phyloP scores from a whole-genome alignment of 2,797 vertebrate species.

The Siniperca scherzeri region DNA sequence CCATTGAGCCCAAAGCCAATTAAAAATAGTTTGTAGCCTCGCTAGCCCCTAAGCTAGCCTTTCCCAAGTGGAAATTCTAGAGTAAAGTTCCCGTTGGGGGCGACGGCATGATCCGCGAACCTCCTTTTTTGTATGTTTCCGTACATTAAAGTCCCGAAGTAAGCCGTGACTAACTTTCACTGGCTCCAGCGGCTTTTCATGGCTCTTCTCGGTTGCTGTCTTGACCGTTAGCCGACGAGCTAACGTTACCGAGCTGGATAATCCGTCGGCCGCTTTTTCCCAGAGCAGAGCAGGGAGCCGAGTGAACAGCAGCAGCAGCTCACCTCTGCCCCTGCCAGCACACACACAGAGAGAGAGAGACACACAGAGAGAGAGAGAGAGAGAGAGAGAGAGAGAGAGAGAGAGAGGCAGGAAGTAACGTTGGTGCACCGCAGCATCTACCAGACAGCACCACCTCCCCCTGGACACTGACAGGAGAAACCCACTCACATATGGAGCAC shows the following conservation, averaged over 20 bases:
- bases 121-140: slow-evolving; percentile 29
- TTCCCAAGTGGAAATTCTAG: slow-evolving; percentile 62
- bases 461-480: slow-evolving; percentile 51
- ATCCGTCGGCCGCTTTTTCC: slow-evolving; percentile 63
- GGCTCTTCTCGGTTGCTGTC: slow-evolving; percentile 33
- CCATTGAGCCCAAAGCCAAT: slow-evolving; percentile 79
- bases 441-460: slow-evolving; percentile 64
- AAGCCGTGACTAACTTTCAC: slow-evolving; percentile 63
- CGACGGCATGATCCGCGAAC: slow-evolving; percentile 70
- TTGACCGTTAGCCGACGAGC: slow-evolving; percentile 73
- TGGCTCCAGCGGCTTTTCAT: slow-evolving; percentile 61
- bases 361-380: not conserved
- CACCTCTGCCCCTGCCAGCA: slow-evolving; percentile 61
- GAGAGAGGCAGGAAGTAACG: slow-evolving; percentile 61
- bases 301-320: slow-evolving; percentile 44
- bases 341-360: not conserved
- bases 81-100: slow-evolving; percentile 60
- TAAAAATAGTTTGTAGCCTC: slow-evolving; percentile 76
- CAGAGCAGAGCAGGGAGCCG: slow-evolving; percentile 42
- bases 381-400: not conserved
- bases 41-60: slow-evolving; percentile 75
- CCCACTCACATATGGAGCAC: not conserved
- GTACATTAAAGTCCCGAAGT: slow-evolving; percentile 56
- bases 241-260: slow-evolving; percentile 69
- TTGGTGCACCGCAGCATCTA: slow-evolving; percentile 47